Evolutionary conservation across 2,113 vertebrate genomes (phyloP), one percentile per base, ranked within the genome.

Genomic region (Nothocercus nigrocapillus): DNA sequence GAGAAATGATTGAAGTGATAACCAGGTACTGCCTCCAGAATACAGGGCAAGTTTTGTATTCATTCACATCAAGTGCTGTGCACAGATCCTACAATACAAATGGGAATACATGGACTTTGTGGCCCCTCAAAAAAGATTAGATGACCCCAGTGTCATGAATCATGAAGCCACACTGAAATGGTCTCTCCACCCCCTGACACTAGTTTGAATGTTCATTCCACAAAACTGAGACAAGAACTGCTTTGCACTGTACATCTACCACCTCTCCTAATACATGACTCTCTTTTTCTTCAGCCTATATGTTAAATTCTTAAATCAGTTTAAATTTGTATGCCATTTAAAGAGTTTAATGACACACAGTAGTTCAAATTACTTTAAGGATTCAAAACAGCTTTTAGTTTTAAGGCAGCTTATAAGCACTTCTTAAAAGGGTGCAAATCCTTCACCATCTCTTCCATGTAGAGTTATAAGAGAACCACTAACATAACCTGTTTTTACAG

Each of bases 11-110:
- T 32, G 42, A 49, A 91, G 19, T 1, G 40, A 73, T 2, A 6
- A 27, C 13, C 11, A 28, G 21, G 16, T 6, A 44, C 24, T 51
- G 59, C 66, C 15, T 49, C 40, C n/a, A 82, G 38, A 13, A 85
- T 5, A 32, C 0, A 0, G 0, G 1, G 32, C 2, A 25, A 1
- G 15, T 68, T 79, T 56, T 76, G 38, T 30, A 34, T 42, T 17
- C 2, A 3, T 2, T 72, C 18, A 28, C 5, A 2, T 45, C 20
- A 36, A 75, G 72, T 16, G 7, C 12, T 28, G 32, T 27, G 25
- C 27, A 45, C 11, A 44, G 7, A 13, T 79, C n/a, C 28, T n/a
- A 72, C 2, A 27, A 27, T 68, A 22, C 21, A 4, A 49, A 38
- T 20, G 13, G 14, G 18, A 89, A 84, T 45, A 45, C 56, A 54